Evolutionary conservation across 2,888 invertebrate species (phyloP), one percentile per base, ranked within the genome.

Genomic region (Lacanobia wlatinum): DNA sequence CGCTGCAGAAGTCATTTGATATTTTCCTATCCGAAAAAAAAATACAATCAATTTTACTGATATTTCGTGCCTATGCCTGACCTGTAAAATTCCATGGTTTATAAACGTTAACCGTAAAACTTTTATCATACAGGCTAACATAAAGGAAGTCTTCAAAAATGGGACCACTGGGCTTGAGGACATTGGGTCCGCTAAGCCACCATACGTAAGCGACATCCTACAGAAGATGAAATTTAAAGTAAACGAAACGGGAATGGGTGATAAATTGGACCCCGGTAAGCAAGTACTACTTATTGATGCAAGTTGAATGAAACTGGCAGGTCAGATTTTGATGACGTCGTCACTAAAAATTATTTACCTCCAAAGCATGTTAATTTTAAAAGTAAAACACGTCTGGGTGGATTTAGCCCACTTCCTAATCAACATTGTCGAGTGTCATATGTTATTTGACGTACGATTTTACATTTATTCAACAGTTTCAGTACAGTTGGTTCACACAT

Each of bases 131-230:
- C 68, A 84, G 80, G 68, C 71, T 21, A 60, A 60, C 1, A 10
- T 84, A 8, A 74, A 55, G 6, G 21, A 61, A 64, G 61, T 82
- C 73, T 84, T 84, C 50, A 66, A 65, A 7, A 72, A 70, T 2
- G 2, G 10, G 0, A 70, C 69, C 0, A 34, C 70, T 10, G 82
- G 59, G 5, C 55, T 82, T 10, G 0, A 62, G 12, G 23, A 48
- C 0, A 68, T 82, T 34, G 65, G 71, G 0, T 59, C 73, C 1
- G 56, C 64, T 56, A n/a, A 70, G 7, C 64, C 23, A 0, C 71
- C 71, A 12, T 70, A 28, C 58, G 69, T 84, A 4, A 21, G 53
- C 43, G 60, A 73, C 5, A 68, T 84, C 23, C 23, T 82, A 10
- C 82, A 84, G 34, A 78, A 34, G 21, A 4, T 65, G 0, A 18